Evolutionary conservation across 2,113 vertebrate genomes (phyloP).

Genomic region (Grallaria varia): DNA sequence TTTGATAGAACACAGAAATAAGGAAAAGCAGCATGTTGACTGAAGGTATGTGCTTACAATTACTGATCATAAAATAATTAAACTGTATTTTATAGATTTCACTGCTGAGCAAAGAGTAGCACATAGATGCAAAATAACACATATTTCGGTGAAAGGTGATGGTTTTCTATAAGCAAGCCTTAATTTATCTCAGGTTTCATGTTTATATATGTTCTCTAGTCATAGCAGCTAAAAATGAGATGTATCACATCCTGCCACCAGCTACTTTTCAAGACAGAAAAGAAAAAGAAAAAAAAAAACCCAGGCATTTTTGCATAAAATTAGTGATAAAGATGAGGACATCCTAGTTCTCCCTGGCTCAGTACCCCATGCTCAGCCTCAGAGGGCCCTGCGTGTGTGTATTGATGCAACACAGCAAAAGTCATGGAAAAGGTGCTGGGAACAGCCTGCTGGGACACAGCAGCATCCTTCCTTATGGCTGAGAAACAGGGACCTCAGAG

Average conservation of each 20-base stretch:
- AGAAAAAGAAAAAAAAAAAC: background rate
- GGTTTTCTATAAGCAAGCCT: background rate
- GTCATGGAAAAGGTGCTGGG: background rate
- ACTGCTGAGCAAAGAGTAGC: background rate
- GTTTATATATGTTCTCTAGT: background rate
- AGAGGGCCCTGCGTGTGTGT: background rate
- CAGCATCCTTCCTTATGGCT: rapidly evolving
- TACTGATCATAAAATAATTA: background rate
- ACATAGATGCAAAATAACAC: background rate
- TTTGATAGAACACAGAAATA: background rate
- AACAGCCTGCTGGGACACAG: background rate
- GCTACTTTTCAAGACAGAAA: background rate
- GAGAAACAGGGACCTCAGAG: background rate
- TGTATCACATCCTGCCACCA: background rate
- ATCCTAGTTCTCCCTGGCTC: background rate
- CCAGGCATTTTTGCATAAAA: background rate
- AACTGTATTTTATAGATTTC: background rate
- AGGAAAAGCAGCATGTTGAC: background rate
- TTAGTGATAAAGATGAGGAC: background rate
- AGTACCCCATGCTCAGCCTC: rapidly evolving
- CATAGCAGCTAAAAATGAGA: background rate
- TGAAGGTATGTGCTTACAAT: background rate
- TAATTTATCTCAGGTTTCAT: background rate
- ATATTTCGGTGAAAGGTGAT: background rate
- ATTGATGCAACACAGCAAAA: background rate